phyloP scores from a whole-genome alignment of 1,140 invertebrate genomes.

The Tetraneura akinire region DNA sequence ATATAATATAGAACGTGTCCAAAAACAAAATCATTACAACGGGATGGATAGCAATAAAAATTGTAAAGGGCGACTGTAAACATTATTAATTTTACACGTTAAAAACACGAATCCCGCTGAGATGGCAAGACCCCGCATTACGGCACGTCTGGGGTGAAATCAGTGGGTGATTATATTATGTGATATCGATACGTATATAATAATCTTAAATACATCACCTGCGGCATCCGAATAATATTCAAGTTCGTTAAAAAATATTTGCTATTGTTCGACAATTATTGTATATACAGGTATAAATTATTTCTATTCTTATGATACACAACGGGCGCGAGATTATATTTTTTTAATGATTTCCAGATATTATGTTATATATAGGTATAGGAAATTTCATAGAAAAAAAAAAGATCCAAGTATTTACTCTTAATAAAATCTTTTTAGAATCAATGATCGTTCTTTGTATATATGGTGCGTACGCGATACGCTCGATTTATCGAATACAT shows the following conservation, averaged over 20 bases:
- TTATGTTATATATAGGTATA: too few species aligned
- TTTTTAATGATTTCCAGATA: too few species aligned
- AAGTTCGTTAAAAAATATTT: too few species aligned
- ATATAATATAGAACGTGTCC: background rate
- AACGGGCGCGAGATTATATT: too few species aligned
- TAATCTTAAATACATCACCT: too few species aligned
- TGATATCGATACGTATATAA: too few species aligned
- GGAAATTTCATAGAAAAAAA: background rate
- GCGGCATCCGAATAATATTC: too few species aligned
- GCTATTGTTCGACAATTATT: too few species aligned
- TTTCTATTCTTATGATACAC: too few species aligned
- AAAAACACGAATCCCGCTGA: slow-evolving; percentile 30
- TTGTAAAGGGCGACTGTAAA: background rate
- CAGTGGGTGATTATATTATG: background rate
- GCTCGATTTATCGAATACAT: slow-evolving; percentile 20
- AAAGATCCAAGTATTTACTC: background rate
- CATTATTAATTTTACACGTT: slow-evolving; percentile 39
- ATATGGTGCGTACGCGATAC: background rate
- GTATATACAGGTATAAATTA: too few species aligned
- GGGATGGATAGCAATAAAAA: background rate
- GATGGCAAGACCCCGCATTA: background rate
- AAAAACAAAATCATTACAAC: slow-evolving; percentile 24
- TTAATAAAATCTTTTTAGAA: background rate
- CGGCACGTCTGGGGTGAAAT: background rate
- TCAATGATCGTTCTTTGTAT: slow-evolving; percentile 16